Evolutionary conservation across 2,888 invertebrate species (phyloP), one percentile per base, ranked within the genome.

Genomic region (Girardia tigrina): DNA sequence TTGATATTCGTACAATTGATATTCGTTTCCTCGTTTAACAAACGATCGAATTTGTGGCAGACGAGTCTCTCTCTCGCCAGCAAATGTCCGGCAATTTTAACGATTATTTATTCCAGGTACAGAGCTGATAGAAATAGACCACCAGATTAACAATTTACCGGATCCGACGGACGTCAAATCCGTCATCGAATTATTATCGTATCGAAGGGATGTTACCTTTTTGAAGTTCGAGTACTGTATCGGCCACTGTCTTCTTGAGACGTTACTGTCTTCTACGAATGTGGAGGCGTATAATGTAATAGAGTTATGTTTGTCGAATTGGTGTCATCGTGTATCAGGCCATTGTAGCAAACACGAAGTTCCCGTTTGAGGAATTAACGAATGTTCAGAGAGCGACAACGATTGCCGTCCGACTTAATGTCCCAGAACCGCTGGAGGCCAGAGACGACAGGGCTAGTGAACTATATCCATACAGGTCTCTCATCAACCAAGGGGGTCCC

Each of bases 141-240:
- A 80, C 76, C 83, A 84, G 79, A 80, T 84, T 0, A 80, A 82
- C 75, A 79, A 80, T 72, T 78, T 84, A 42, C 76, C 78, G 0
- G 77, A 79, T 56, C 80, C 80, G 1, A 80, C 80, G 8, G 79
- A 81, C 73, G 82, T 83, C 16, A 77, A 79, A 29, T 42, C 78
- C 20, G 81, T 84, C 16, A 79, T 80, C 36, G 80, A 81, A 42
- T 80, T 84, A 76, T 80, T 84, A 77, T 78, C 78, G 2, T 73
- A 81, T 12, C 77, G 82, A 36, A 80, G 83, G 23, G 81, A 83
- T 72, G 82, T 83, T 76, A 82, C 83, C 81, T 83, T 83, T 78
- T 80, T 84, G 42, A 81, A 83, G 78, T 82, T 83, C 78, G 84
- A 84, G 76, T 80, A 81, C 2, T 82, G 83, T 20, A 81, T 84